phyloP scores from a whole-genome alignment of 2,113 vertebrate genomes.

The Neofelis nebulosa region DNA sequence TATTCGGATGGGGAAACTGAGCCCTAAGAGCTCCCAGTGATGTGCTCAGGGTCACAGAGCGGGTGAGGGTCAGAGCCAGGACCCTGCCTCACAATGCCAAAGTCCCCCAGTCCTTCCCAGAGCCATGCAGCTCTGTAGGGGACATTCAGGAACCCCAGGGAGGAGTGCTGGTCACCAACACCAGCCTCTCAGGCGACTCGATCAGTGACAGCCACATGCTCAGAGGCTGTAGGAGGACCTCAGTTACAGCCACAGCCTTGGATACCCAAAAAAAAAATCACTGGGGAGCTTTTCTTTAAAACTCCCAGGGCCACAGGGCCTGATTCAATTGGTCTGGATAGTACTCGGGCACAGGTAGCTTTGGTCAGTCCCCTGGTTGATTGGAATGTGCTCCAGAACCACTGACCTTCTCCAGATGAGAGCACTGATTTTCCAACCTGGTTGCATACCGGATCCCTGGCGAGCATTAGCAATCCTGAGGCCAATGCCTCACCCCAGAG shows the following conservation, averaged over 20 bases:
- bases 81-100: background rate
- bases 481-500: background rate
- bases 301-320: background rate
- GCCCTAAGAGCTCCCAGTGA: background rate
- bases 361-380: background rate
- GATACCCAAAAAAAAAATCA: background rate
- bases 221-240: background rate
- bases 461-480: background rate
- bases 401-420: background rate
- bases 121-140: background rate
- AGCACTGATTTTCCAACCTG: background rate
- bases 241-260: background rate
- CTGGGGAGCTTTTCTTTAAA: background rate
- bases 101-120: background rate
- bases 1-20: background rate
- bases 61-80: background rate
- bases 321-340: background rate
- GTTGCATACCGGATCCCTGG: background rate
- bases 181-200: background rate
- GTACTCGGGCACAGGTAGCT: accelerated
- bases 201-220: background rate
- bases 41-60: background rate
- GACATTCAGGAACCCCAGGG: background rate
- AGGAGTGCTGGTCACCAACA: background rate
- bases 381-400: background rate